These are phyloP conservation scores for Bombus cullumanus DNA, from an alignment of 1,140 invertebrate genomes.

Conservation along the genomic window DNA sequence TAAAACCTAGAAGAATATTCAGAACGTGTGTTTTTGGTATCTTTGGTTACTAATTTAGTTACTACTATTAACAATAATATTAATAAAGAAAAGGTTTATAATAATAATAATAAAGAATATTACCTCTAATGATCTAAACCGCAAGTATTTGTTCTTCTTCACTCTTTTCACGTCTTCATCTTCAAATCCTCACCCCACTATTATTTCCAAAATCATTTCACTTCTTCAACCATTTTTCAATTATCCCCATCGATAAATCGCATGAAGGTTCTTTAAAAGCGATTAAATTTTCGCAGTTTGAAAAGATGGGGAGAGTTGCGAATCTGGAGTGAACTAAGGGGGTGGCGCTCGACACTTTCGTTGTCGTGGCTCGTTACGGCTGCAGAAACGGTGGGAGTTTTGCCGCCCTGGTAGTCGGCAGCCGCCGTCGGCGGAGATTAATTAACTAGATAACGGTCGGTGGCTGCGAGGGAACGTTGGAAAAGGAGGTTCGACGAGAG, in stretches of 20 bases:
- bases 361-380: constrained; percentile 67
- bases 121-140: too few species aligned
- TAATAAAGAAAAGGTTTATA: too few species aligned
- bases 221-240: not conserved
- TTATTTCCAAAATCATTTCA: not conserved
- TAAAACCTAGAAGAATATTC: too few species aligned
- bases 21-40: too few species aligned
- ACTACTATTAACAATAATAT: too few species aligned
- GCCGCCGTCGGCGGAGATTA: constrained; percentile 78
- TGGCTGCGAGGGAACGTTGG: constrained; percentile 62
- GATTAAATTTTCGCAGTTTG: constrained; percentile 61
- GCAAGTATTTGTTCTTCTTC: not conserved
- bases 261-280: constrained; percentile 27
- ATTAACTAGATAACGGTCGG: constrained; percentile 81
- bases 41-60: not conserved
- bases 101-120: too few species aligned
- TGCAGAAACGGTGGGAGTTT: constrained; percentile 67
- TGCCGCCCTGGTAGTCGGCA: constrained; percentile 63
- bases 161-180: not conserved
- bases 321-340: constrained; percentile 29
- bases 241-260: not conserved
- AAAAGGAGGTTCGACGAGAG: constrained; percentile 12
- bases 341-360: constrained; percentile 62
- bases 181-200: not conserved
- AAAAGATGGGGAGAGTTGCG: constrained; percentile 2